Conservation (phyloP, 2,797 vertebrate genomes). For the Denticeps clupeoides region DNA sequence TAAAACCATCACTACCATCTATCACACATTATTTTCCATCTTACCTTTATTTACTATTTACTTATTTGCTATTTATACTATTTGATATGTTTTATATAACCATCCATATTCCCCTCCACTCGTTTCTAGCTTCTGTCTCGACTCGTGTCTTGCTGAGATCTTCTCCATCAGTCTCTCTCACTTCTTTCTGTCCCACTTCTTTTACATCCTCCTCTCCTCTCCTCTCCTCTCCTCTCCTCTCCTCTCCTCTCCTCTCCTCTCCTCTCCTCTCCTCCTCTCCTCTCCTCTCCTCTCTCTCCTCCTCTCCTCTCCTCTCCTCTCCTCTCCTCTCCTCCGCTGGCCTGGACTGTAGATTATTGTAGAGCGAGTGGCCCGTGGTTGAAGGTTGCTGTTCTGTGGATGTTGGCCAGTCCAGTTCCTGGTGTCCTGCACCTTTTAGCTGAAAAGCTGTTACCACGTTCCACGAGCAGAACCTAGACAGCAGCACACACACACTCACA, state of each 20-base stretch:
- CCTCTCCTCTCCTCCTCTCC: neutral
- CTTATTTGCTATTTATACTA: too few species aligned
- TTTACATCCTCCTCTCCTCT: neutral
- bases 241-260: neutral
- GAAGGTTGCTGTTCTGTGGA: neutral
- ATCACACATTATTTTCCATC: too few species aligned
- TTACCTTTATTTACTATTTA: too few species aligned
- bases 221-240: neutral
- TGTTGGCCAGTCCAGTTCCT: neutral
- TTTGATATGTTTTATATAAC: too few species aligned
- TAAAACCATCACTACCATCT: too few species aligned
- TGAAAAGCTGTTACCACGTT: neutral
- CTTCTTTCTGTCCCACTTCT: neutral
- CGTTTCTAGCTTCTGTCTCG: neutral
- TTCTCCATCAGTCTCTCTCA: neutral
- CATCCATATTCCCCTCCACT: too few species aligned
- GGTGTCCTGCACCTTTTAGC: neutral
- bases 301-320: neutral
- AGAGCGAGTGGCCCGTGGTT: constrained; percentile 6
- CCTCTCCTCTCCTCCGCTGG: neutral
- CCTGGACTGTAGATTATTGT: constrained; percentile 44
- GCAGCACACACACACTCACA: neutral
- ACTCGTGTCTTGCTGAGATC: neutral
- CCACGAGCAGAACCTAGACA: too few species aligned
- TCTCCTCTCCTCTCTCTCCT: neutral